A percentile compares a stretch with the other conserved stretches of the same genome.
These are phyloP conservation scores for Drosophila paranaensis DNA, from an alignment of 2,888 invertebrate species.

Conservation along the genomic window DNA sequence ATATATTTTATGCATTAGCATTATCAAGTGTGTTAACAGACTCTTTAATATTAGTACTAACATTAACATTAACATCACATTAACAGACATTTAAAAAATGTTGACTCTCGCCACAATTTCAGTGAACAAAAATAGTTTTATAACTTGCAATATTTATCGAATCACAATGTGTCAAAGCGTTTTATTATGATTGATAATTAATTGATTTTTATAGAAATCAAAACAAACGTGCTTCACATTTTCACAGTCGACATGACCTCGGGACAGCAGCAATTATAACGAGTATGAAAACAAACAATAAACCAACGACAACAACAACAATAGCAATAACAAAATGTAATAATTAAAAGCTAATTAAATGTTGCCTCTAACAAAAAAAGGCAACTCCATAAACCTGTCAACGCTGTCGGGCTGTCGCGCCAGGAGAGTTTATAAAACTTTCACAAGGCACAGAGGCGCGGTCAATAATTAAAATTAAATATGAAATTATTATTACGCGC, in stretches of 20 bases:
- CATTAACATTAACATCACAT: not conserved
- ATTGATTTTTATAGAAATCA: conserved; percentile 42
- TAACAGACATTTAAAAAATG: not conserved
- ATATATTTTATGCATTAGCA: too few relatives aligned
- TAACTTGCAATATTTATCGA: not conserved
- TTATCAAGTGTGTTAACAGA: not conserved
- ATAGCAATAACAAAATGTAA: conserved; percentile 9
- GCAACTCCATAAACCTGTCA: conserved; percentile 36
- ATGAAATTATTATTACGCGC: conserved; percentile 53
- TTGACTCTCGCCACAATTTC: not conserved
- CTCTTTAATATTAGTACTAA: not conserved
- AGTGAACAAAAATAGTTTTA: conserved; percentile 4
- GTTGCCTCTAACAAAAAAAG: conserved; percentile 27
- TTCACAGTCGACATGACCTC: conserved; percentile 20
- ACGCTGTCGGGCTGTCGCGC: conserved; percentile 15
- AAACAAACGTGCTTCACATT: conserved; percentile 41
- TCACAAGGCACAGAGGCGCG: conserved; percentile 44
- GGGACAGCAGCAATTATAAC: conserved; percentile 11
- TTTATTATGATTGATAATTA: conserved; percentile 47
- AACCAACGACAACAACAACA: conserved; percentile 5
- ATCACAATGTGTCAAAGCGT: conserved; percentile 3
- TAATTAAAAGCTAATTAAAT: conserved; percentile 68
- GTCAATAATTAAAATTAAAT: conserved; percentile 52
- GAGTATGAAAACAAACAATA: conserved; percentile 15
- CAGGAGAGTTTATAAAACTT: conserved; percentile 38